These are phyloP conservation scores for Cryptophagus acutangulus DNA, from an alignment of 2,888 invertebrate genomes.

Conservation along the genomic window DNA sequence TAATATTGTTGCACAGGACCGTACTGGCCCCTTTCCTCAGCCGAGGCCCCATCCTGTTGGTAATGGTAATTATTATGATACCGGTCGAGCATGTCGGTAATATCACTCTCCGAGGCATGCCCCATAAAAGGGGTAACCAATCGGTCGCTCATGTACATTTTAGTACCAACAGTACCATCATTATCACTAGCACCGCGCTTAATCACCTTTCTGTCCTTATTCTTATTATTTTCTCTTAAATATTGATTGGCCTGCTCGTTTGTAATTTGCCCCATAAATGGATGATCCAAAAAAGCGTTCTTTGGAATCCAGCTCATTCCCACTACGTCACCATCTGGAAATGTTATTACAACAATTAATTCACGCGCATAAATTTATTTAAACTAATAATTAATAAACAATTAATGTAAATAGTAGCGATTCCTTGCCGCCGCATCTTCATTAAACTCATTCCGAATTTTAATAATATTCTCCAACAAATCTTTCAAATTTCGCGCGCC, in stretches of 20 bases:
- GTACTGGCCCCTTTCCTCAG: too few relatives aligned
- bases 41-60: too few relatives aligned
- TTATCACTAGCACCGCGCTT: constrained; percentile 4
- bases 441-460: neutral
- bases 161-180: constrained; percentile 12
- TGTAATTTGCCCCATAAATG: too few relatives aligned
- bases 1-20: too few relatives aligned
- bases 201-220: too few relatives aligned
- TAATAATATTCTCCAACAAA: neutral
- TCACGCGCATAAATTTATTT: too few relatives aligned
- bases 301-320: too few relatives aligned
- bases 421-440: neutral
- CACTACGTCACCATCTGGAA: too few relatives aligned
- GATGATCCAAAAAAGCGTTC: neutral
- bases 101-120: constrained; percentile 6
- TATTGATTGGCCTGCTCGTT: neutral
- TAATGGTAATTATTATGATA: constrained; percentile 3
- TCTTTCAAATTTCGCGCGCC: constrained; percentile 4
- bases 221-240: neutral
- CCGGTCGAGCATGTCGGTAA: neutral
- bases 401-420: too few relatives aligned
- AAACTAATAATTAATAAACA: too few relatives aligned
- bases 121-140: constrained; percentile 33
- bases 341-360: too few relatives aligned
- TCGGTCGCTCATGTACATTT: constrained; percentile 15